Evolutionary conservation across 2,113 vertebrate species (phyloP), one percentile per base, ranked within the genome.

Genomic region (Aspidoscelis tigris): DNA sequence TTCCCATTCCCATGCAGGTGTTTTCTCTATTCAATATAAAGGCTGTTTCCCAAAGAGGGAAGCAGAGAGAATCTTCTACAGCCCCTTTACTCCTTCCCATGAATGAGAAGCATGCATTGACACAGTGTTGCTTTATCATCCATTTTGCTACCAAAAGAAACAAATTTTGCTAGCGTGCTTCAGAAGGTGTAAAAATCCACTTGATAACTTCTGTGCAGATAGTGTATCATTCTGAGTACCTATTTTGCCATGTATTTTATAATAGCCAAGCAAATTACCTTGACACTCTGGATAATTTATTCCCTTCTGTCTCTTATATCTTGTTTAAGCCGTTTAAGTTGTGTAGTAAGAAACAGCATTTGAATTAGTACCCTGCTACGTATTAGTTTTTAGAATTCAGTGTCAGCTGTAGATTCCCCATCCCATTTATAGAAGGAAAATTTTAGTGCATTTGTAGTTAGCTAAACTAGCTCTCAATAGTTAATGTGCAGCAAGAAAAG

Each of bases 381-480:
- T 68, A 88, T 66, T 79, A 64, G 43, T 73, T 92, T 79, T 89
- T 86, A 44, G 64, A 3, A 73, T 80, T 79, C 82, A 24, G 85
- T 92, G 87, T 88, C 24, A 77, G 18, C 66, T 71, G 47, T 61
- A 26, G 66, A 53, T 9, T 53, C 39, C 44, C 41, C 11, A 22
- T 43, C 5, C 53, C 47, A 64, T 66, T 53, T 16, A 14, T 16
- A 50, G 7, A 22, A 47, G 39, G 33, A 58, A 21, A 8, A 7
- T 44, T 69, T 76, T 11, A 58, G 16, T 18, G 6, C 14, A 16
- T 76, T 86, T 8, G 22, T 39, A 55, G 26, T 55, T 44, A 64
- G 14, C 14, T 33, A n/a, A 24, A 11, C 47, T 47, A 81, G 73
- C 39, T 58, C 12, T 58, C 70, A 84, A 86, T 33, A 33, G 47